Percentiles rank a stretch among this genome's conserved stretches.
Evolutionary conservation across 2,797 vertebrate genomes (phyloP).

Genomic region (Coccyzus lansbergi): DNA sequence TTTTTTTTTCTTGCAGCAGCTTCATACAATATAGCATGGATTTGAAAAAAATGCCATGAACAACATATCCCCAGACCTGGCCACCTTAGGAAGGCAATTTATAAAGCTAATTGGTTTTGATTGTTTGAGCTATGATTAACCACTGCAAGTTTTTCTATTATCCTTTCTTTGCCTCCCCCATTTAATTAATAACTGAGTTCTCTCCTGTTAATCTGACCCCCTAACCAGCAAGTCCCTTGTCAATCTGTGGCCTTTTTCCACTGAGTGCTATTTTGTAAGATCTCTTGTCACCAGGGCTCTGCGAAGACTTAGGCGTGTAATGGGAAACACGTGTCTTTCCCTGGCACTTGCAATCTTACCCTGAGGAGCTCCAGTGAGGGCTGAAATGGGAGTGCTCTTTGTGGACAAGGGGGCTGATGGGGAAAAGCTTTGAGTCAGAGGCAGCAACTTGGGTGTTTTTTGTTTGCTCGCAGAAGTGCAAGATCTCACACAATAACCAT

Average conservation of each 20-base stretch:
- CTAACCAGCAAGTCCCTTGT: not conserved
- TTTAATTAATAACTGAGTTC: not conserved
- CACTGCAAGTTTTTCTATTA: not conserved
- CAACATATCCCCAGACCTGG: not conserved
- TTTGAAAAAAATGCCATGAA: not conserved
- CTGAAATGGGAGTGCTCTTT: conserved; percentile 28
- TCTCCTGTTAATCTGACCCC: not conserved
- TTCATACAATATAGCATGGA: not conserved
- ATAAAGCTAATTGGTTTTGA: not conserved
- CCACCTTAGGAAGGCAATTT: not conserved
- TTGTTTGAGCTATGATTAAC: not conserved
- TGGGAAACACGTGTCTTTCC: conserved; percentile 68
- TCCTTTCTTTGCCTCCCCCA: not conserved
- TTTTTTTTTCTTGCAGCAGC: not conserved
- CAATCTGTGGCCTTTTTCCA: conserved; percentile 30
- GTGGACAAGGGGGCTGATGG: not conserved
- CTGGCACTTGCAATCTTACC: conserved; percentile 1
- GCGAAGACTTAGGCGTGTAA: conserved; percentile 55
- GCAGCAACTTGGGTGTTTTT: not conserved
- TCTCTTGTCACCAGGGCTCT: conserved; percentile 56
- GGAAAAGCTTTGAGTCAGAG: not conserved
- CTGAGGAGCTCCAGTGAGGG: conserved; percentile 12
- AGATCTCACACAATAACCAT: not conserved
- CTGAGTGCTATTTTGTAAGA: conserved; percentile 29
- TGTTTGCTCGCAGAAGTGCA: not conserved